Conservation (phyloP, 2,888 invertebrate genomes). For the Prostheceraeus crozeri region DNA sequence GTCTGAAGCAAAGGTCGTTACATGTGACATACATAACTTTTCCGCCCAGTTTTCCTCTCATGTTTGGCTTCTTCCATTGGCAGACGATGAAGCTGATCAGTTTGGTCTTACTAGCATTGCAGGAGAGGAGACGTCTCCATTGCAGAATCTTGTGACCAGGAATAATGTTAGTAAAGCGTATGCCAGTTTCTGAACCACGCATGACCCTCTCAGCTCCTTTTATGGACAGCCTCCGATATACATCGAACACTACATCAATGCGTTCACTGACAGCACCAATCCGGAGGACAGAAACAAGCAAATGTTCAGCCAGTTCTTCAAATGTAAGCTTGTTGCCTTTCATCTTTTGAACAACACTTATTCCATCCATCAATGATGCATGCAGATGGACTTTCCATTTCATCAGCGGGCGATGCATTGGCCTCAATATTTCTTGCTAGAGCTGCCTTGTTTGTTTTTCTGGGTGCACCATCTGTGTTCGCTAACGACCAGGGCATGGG, state of each 20-base stretch:
- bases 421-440: neutral
- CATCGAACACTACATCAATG: constrained; percentile 26
- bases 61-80: constrained; percentile 36
- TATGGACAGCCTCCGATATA: constrained; percentile 5
- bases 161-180: constrained; percentile 16
- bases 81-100: constrained; percentile 36
- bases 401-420: no score
- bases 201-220: constrained; percentile 22
- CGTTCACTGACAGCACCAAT: constrained; percentile 23
- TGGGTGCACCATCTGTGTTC: no score
- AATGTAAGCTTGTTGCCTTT: neutral
- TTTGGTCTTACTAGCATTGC: constrained; percentile 29
- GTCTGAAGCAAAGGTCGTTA: constrained; percentile 38
- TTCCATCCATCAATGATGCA: no score
- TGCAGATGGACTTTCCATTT: no score
- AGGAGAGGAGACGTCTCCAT: constrained; percentile 23
- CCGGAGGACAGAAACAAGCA: constrained; percentile 14
- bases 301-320: neutral
- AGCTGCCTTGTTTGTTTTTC: constrained; percentile 17
- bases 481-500: neutral
- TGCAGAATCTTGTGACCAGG: constrained; percentile 18
- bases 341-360: constrained; percentile 18
- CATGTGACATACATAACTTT: constrained; percentile 40
- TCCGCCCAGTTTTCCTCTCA: constrained; percentile 21
- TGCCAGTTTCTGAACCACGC: constrained; percentile 22